Evolutionary conservation across 1,140 invertebrate species (phyloP), one percentile per base, ranked within the genome.

Genomic region (Panagrolaimus sp.): DNA sequence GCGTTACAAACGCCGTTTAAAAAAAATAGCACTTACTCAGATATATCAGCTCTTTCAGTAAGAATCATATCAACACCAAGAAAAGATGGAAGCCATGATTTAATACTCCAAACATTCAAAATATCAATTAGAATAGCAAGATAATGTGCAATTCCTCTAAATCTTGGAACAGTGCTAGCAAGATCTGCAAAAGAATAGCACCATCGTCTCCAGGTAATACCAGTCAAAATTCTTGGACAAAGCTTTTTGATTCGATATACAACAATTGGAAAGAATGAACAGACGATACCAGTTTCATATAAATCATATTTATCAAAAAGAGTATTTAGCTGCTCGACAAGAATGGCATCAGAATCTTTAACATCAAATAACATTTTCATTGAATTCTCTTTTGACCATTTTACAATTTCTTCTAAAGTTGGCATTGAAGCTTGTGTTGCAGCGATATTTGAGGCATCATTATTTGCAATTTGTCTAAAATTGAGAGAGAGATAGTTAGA

Each of bases 181-280:
- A 83, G 62, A 57, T 82, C 77, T 1, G 69, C 61, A 45, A 71
- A 72, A 9, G 77, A 69, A 44, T 82, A 67, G 63, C 83, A 83
- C 27, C 74, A 66, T 4, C 72, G 78, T 72, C 70, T 80, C 85
- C 70, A 86, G 71, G 68, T 85, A 62, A 75, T 44, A 70, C 78
- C 79, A 31, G 81, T 81, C 3, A 81, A 65, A 44, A 81, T 83
- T 42, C 65, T 63, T n/a, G 68, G 74, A 51, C 75, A 64, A 14
- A 70, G 71, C 9, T 68, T 66, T 84, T 83, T 84, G 83, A 89
- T 88, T 76, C 84, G 83, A 72, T 89, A 89, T 51, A 89, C 83
- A 69, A 88, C 75, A n/a, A 86, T 79, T 4, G 89, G 88, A 83
- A 87, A 88, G 83, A 90, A 90, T 44, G 88, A 88, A 31, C 88